Conservation (phyloP, 1,140 invertebrate species). For the Magallana angulata region DNA sequence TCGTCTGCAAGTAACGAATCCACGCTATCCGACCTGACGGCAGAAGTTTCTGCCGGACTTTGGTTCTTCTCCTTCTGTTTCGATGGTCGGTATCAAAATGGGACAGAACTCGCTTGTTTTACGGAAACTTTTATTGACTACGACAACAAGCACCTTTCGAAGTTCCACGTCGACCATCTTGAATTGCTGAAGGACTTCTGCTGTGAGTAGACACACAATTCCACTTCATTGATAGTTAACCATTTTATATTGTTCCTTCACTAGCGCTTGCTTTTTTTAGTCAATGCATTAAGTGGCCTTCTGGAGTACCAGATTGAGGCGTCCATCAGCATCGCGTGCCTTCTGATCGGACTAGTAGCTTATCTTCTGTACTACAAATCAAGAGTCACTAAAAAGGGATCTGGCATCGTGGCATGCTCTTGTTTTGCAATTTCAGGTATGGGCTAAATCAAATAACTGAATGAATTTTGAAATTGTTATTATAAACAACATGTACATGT, state of each 20-base stretch:
- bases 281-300: slow-evolving; percentile 15
- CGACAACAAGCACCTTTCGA: background rate
- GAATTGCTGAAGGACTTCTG: slow-evolving; percentile 2
- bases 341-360: background rate
- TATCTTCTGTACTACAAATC: slow-evolving; percentile 13
- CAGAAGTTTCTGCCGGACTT: background rate
- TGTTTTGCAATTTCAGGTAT: slow-evolving; percentile 14
- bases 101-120: slow-evolving; percentile 10
- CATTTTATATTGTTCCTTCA: background rate
- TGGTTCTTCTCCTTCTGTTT: slow-evolving; percentile 20
- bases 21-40: background rate
- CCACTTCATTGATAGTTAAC: no score
- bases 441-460: background rate
- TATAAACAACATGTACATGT: no score
- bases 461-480: background rate
- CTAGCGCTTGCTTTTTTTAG: background rate
- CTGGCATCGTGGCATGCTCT: slow-evolving; percentile 4
- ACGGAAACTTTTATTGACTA: slow-evolving; percentile 16
- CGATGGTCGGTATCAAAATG: background rate
- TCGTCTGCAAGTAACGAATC: background rate
- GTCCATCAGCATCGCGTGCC: background rate
- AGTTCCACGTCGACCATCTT: background rate
- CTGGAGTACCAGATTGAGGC: slow-evolving; percentile 23
- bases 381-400: background rate
- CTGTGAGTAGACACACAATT: background rate